Evolutionary conservation across 2,888 invertebrate genomes (phyloP).

Genomic region (Monochamus alternatus): DNA sequence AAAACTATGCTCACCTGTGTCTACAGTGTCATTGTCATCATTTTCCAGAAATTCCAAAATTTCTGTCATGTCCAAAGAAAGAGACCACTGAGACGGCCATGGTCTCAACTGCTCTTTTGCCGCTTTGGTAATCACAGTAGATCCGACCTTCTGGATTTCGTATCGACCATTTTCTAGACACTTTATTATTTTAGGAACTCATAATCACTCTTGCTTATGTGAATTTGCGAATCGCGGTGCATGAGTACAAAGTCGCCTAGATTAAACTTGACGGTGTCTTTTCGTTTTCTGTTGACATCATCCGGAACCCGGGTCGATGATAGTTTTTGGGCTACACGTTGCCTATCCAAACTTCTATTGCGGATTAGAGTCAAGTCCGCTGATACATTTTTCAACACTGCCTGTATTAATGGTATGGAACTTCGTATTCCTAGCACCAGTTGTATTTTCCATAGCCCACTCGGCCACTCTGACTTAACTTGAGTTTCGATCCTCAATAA

Average conservation of each 20-base stretch:
- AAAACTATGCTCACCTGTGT: neutral
- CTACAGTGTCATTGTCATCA: neutral
- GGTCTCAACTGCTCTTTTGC: conserved; percentile 45
- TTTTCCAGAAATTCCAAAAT: conserved; percentile 26
- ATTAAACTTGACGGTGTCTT: neutral
- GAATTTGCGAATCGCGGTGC: conserved; percentile 1
- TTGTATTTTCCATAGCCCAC: conserved; percentile 52
- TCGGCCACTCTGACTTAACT: conserved; percentile 51
- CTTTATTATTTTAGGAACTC: neutral
- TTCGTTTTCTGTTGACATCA: neutral
- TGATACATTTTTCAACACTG: conserved; percentile 44
- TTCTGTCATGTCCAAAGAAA: conserved; percentile 37
- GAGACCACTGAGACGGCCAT: conserved; percentile 45
- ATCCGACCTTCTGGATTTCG: conserved; percentile 41
- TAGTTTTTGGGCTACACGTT: conserved; percentile 10
- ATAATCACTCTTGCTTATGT: conserved; percentile 9
- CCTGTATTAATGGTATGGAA: conserved; percentile 51
- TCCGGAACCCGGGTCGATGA: conserved; percentile 22
- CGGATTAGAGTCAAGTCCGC: conserved; percentile 45
- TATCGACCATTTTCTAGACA: conserved; percentile 30
- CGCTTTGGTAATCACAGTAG: conserved; percentile 38
- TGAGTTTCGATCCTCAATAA: conserved; percentile 47
- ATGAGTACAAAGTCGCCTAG: neutral
- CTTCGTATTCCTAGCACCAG: conserved; percentile 47
- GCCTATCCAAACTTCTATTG: conserved; percentile 42